A percentile compares a stretch with the other conserved stretches of the same genome.
Evolutionary conservation across 2,888 invertebrate species (phyloP).

Genomic region (Tupiocoris notatus): DNA sequence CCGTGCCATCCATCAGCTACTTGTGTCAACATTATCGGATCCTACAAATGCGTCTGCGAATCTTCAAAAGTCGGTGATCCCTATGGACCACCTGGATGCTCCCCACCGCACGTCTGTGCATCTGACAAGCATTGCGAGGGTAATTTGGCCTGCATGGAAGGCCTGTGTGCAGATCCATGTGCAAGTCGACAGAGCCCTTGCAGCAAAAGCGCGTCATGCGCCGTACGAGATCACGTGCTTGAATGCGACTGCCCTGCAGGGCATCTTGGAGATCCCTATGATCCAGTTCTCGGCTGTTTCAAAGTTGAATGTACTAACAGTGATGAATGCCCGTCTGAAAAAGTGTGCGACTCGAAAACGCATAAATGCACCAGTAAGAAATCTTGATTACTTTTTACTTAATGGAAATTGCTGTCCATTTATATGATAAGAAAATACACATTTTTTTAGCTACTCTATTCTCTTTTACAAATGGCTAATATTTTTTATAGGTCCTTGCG

Average conservation of each 20-base stretch:
- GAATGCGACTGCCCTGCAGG: slow-evolving; percentile 77
- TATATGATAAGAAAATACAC: too few species aligned
- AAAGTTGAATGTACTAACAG: slow-evolving; percentile 82
- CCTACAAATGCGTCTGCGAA: slow-evolving; percentile 77
- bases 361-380: slow-evolving; percentile 75
- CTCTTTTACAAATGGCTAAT: too few species aligned
- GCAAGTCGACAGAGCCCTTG: slow-evolving; percentile 62
- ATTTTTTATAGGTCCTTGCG: slow-evolving; percentile 71
- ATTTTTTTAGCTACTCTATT: too few species aligned
- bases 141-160: slow-evolving; percentile 70
- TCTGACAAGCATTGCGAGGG: slow-evolving; percentile 72
- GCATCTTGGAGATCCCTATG: slow-evolving; percentile 76
- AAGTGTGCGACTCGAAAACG: slow-evolving; percentile 69
- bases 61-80: slow-evolving; percentile 75
- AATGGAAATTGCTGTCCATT: too few species aligned
- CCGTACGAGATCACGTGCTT: slow-evolving; percentile 68
- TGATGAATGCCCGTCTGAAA: slow-evolving; percentile 71
- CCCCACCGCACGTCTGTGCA: slow-evolving; percentile 72
- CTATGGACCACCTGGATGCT: slow-evolving; percentile 70
- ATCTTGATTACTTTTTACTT: neutral
- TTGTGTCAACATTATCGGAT: slow-evolving; percentile 77
- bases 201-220: slow-evolving; percentile 74
- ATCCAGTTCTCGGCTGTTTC: slow-evolving; percentile 76
- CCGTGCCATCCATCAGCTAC: slow-evolving; percentile 79
- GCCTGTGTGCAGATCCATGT: slow-evolving; percentile 82